These are phyloP conservation scores for Poeciliopsis gracilis DNA, from an alignment of 2,797 vertebrate species.

Conservation along the genomic window DNA sequence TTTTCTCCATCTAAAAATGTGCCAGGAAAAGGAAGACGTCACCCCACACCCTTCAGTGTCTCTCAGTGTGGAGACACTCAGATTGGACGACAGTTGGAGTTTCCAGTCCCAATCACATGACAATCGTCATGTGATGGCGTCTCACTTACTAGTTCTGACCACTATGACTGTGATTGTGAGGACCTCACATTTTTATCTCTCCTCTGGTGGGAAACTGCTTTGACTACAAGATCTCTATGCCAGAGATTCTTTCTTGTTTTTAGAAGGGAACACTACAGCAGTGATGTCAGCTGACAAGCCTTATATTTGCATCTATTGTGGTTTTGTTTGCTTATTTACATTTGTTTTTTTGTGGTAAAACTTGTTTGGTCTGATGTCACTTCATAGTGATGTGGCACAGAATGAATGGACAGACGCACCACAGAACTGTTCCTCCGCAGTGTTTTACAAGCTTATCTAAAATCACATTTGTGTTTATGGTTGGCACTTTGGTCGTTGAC, in stretches of 20 bases:
- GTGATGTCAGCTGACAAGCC: background rate
- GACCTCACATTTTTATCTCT: background rate
- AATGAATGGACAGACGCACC: background rate
- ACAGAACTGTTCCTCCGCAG: background rate
- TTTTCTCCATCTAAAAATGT: background rate
- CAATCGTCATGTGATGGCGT: slow-evolving; percentile 2
- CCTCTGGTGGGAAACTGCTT: background rate
- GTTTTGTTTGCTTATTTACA: background rate
- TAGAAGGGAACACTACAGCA: background rate
- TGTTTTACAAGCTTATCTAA: background rate
- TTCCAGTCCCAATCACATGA: background rate
- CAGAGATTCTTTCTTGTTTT: background rate
- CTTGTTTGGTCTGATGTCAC: background rate
- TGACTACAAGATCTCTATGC: background rate
- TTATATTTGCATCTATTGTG: slow-evolving; percentile 1
- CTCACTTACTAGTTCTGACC: slow-evolving; percentile 1
- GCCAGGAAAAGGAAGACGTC: background rate
- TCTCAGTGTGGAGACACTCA: background rate
- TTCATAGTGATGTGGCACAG: background rate
- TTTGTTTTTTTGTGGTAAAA: background rate
- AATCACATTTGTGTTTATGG: background rate
- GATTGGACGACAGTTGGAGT: background rate
- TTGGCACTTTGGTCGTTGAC: background rate
- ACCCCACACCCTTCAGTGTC: background rate
- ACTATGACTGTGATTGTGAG: background rate